Evolutionary conservation across 2,888 invertebrate species (phyloP).

Genomic region (Tipula confusa): DNA sequence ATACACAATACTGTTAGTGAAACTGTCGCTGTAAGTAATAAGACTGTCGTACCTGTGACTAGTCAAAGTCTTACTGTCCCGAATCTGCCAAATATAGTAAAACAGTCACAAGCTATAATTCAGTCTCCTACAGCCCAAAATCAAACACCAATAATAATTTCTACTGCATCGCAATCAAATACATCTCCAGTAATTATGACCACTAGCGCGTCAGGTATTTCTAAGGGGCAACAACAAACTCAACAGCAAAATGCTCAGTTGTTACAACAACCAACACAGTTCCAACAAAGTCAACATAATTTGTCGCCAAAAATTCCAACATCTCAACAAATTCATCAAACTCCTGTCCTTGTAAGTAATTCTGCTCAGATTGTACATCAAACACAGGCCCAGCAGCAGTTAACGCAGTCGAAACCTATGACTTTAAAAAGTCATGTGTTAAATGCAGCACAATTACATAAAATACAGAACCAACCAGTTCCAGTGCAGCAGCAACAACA

Average conservation of each 20-base stretch:
- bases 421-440: slow-evolving; percentile 16
- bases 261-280: neutral
- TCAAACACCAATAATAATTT: neutral
- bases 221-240: neutral
- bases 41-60: neutral
- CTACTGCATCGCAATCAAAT: neutral
- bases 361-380: neutral
- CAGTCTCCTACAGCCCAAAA: neutral
- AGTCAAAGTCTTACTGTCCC: neutral
- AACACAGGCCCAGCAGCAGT: slow-evolving; percentile 26
- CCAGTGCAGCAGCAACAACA: slow-evolving; percentile 38
- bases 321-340: neutral
- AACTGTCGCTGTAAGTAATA: neutral
- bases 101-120: neutral
- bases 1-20: neutral
- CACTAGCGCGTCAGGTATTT: neutral
- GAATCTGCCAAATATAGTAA: neutral
- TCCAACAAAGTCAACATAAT: neutral
- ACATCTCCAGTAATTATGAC: slow-evolving; percentile 4
- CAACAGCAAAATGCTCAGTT: neutral
- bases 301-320: neutral
- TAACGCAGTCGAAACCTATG: neutral
- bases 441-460: slow-evolving; percentile 4
- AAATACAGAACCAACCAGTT: slow-evolving; percentile 42
- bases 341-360: neutral